Evolutionary conservation across 2,797 vertebrate species (phyloP).

Genomic region (Lophius americanus): DNA sequence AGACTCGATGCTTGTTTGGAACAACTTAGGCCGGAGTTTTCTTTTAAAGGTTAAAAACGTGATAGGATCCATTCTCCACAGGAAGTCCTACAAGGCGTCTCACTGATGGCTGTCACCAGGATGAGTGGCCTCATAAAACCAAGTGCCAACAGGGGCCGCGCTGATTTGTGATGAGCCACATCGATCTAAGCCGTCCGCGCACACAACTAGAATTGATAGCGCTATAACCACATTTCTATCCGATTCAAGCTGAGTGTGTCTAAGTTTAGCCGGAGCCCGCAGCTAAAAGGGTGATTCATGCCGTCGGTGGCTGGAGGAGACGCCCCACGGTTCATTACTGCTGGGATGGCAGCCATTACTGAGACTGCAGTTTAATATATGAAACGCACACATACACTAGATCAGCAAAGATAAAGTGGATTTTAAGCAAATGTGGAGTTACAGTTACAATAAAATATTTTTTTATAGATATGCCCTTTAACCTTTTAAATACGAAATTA

Average conservation of each 20-base stretch:
- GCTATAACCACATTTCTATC: slow-evolving; percentile 44
- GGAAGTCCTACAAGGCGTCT: slow-evolving; percentile 49
- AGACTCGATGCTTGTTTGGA: no score
- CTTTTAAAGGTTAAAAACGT: slow-evolving; percentile 22
- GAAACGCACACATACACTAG: not conserved
- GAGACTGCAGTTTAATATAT: slow-evolving; percentile 44
- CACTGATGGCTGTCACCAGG: slow-evolving; percentile 66
- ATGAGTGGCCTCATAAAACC: slow-evolving; percentile 76
- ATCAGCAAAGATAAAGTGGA: slow-evolving; percentile 10
- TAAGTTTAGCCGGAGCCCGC: slow-evolving; percentile 60
- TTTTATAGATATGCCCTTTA: no score
- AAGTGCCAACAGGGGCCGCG: slow-evolving; percentile 62
- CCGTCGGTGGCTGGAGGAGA: slow-evolving; percentile 46
- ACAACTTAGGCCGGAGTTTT: not conserved
- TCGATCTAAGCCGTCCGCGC: slow-evolving; percentile 64
- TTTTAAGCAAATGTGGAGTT: slow-evolving; percentile 19
- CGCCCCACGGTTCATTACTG: slow-evolving; percentile 48
- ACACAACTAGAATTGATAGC: slow-evolving; percentile 61
- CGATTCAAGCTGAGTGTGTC: slow-evolving; percentile 50
- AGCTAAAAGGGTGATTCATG: slow-evolving; percentile 58
- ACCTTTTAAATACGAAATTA: no score
- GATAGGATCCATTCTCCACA: slow-evolving; percentile 61
- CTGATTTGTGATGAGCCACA: slow-evolving; percentile 67
- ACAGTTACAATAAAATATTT: no score
- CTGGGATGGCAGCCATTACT: slow-evolving; percentile 51